Evolutionary conservation across 2,888 invertebrate species (phyloP), one percentile per base, ranked within the genome.

Genomic region (Sarcophaga caerulescens): DNA sequence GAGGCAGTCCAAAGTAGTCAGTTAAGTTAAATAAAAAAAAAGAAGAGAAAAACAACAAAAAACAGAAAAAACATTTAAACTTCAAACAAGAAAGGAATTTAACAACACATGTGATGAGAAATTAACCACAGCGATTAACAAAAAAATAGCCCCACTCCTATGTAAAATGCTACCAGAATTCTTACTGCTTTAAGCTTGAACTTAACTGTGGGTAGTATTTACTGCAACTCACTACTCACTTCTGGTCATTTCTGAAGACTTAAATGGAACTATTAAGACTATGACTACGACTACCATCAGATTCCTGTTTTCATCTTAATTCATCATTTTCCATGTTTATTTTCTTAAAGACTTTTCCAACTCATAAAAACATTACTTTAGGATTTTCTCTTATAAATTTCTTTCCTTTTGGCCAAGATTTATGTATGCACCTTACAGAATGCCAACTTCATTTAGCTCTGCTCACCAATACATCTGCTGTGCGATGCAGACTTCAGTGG

Each of bases 231-330:
- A 17, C 52, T 12, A 12, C 52, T 52, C 14, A 17, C 17, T 52
- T 52, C 14, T 14, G 52, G 12, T 14, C 52, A 52, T 52, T 52
- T 52, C 14, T 2, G 0, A 14, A 47, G 52, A 71, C 45, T 57
- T 57, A 23, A 52, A 70, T n/a, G 60, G 47, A 47, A 69, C 47
- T 52, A 52, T 52, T 52, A 35, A 52, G 62, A 45, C 63, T 47
- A 45, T 45, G n/a, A n/a, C 62, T 35, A 74, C 45, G 52, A 14
- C 12, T 5, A 52, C 52, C 52, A 52, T 52, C 5, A 17, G 17
- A 81, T 86, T 80, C 77, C 83, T 21, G 83, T 81, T 85, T 83
- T 70, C 44, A 63, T 77, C 71, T 80, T 76, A 76, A 81, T 35
- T 35, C 35, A 35, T 78, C 80, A 86, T 77, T 86, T 84, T 75